Evolutionary conservation across 2,113 vertebrate genomes (phyloP).

Genomic region (Lasiurus cinereus): DNA sequence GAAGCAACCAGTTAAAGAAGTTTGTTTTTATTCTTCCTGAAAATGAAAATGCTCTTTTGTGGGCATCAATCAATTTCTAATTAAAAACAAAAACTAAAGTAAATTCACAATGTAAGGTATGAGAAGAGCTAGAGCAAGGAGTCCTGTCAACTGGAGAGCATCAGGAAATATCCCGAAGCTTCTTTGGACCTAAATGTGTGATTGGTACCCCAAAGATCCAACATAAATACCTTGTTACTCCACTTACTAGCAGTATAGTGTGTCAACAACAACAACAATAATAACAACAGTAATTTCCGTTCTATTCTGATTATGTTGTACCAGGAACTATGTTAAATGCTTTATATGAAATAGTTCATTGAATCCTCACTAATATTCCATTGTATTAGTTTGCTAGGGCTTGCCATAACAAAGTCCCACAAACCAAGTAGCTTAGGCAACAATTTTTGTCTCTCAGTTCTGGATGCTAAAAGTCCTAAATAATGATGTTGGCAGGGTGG

Average conservation of each 20-base stretch:
- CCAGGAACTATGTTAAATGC: neutral
- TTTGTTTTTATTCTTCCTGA: slow-evolving; percentile 10
- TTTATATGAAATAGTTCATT: neutral
- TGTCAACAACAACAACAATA: neutral
- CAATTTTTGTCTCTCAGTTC: neutral
- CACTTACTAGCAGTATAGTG: too few species aligned
- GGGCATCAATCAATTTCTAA: slow-evolving; percentile 1
- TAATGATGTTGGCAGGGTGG: neutral
- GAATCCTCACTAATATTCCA: neutral
- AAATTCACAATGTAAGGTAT: neutral
- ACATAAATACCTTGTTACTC: neutral
- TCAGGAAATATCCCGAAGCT: neutral
- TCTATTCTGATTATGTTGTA: neutral
- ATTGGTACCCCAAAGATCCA: neutral
- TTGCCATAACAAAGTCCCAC: neutral
- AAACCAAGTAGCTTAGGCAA: neutral
- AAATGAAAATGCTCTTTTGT: neutral
- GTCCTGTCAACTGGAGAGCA: neutral
- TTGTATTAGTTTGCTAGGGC: neutral
- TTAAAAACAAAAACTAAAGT: neutral
- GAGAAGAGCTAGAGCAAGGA: neutral
- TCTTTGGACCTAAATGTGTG: neutral
- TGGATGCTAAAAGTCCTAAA: neutral
- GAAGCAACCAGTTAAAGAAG: neutral
- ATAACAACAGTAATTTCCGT: neutral